Percentiles rank a stretch among this genome's conserved stretches.
Evolutionary conservation across 2,888 invertebrate species (phyloP).

Genomic region (Scaptomyza polygonia): DNA sequence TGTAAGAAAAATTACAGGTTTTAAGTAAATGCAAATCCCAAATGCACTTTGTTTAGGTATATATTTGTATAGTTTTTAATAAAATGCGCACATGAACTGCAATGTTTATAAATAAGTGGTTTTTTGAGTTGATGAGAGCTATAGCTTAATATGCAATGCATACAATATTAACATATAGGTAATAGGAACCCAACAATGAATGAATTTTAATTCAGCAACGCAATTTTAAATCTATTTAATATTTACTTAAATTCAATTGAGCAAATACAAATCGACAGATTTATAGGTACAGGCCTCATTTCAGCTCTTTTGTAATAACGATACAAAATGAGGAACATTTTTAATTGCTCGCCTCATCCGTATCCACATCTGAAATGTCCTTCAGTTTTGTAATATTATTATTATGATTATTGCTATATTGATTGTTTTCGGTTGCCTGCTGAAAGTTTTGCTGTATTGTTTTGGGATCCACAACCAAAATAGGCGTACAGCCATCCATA

Average conservation of each 20-base stretch:
- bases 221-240: slow-evolving; percentile 62
- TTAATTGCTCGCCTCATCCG: slow-evolving; percentile 84
- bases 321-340: slow-evolving; percentile 6
- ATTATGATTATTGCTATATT: slow-evolving; percentile 37
- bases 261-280: slow-evolving; percentile 44
- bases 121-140: slow-evolving; percentile 41
- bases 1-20: background rate
- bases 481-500: slow-evolving; percentile 84
- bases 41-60: background rate
- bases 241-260: slow-evolving; percentile 51
- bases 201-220: slow-evolving; percentile 55
- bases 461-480: slow-evolving; percentile 83
- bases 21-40: background rate
- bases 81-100: slow-evolving; percentile 67
- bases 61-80: slow-evolving; percentile 15
- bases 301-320: slow-evolving; percentile 46
- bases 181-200: slow-evolving; percentile 59
- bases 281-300: slow-evolving; percentile 64
- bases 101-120: slow-evolving; percentile 69
- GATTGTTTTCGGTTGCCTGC: slow-evolving; percentile 75
- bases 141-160: slow-evolving; percentile 44
- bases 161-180: slow-evolving; percentile 27
- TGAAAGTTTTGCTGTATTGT: slow-evolving; percentile 81
- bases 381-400: slow-evolving; percentile 70
- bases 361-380: slow-evolving; percentile 82